phyloP scores from a whole-genome alignment of 1,140 invertebrate species.

The Drosophila teissieri region DNA sequence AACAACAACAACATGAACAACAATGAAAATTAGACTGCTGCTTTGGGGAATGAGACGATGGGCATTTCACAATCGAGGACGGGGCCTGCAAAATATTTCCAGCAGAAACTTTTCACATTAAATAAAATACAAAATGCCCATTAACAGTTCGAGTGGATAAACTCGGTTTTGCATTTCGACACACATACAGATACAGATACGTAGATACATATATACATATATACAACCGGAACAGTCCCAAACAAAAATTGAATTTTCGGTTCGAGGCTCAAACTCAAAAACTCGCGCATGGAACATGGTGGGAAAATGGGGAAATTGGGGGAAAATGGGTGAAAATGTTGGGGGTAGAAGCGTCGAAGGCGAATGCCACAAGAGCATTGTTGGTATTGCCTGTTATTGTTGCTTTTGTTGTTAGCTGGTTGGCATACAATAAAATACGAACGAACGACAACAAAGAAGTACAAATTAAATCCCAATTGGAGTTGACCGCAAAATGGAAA shows the following conservation, averaged over 20 bases:
- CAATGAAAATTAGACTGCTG: conserved; percentile 17
- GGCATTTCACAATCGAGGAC: conserved; percentile 43
- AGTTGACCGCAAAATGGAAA: conserved; percentile 82
- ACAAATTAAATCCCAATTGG: conserved; percentile 83
- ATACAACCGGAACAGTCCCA: conserved; percentile 32
- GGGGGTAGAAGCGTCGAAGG: conserved; percentile 61
- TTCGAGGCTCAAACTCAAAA: conserved; percentile 78
- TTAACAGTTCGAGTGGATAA: conserved; percentile 83
- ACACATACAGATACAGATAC: conserved; percentile 30
- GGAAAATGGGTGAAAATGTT: background rate
- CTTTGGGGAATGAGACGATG: background rate
- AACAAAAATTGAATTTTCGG: conserved; percentile 80
- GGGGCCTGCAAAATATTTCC: conserved; percentile 61
- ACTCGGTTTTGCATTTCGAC: conserved; percentile 73
- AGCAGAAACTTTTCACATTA: conserved; percentile 81
- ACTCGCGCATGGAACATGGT: conserved; percentile 51
- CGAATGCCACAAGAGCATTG: conserved; percentile 65
- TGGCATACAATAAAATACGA: conserved; percentile 79
- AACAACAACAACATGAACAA: conserved; percentile 17
- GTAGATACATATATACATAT: conserved; percentile 14
- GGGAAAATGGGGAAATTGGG: background rate
- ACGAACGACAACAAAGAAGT: conserved; percentile 82
- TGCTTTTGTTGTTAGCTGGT: conserved; percentile 58
- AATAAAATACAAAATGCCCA: conserved; percentile 84
- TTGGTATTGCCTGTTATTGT: conserved; percentile 35